Evolutionary conservation across 2,888 invertebrate species (phyloP).

Genomic region (Aphrophora alni): DNA sequence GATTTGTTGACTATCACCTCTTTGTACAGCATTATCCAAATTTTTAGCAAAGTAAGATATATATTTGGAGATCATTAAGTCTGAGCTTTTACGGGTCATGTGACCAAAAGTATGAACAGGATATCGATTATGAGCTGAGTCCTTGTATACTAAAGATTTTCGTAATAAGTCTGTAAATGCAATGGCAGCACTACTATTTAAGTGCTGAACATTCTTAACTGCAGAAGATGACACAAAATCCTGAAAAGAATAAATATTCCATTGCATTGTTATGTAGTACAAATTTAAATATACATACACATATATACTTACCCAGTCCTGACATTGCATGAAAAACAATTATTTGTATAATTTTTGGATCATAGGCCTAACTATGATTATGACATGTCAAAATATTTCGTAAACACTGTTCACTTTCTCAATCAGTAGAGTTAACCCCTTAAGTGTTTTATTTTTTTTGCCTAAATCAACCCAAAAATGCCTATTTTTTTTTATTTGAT

Average conservation of each 20-base stretch:
- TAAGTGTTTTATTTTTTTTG: too few relatives aligned
- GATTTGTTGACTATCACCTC: constrained; percentile 63
- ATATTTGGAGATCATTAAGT: constrained; percentile 62
- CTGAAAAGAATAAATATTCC: constrained; percentile 48
- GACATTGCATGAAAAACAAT: too few relatives aligned
- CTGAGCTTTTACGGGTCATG: constrained; percentile 62
- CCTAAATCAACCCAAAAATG: too few relatives aligned
- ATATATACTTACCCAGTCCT: too few relatives aligned
- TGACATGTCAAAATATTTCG: too few relatives aligned
- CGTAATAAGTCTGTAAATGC: constrained; percentile 67
- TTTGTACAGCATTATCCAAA: constrained; percentile 62
- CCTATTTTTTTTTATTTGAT: too few relatives aligned
- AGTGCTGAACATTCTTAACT: constrained; percentile 60
- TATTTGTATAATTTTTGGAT: too few relatives aligned
- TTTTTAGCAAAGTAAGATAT: constrained; percentile 65
- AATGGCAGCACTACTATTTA: constrained; percentile 66
- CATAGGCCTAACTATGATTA: too few relatives aligned
- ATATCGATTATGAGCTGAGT: constrained; percentile 65
- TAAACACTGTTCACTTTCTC: too few relatives aligned
- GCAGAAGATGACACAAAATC: constrained; percentile 63
- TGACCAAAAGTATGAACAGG: constrained; percentile 71
- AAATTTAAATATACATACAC: too few relatives aligned
- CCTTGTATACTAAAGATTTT: constrained; percentile 66
- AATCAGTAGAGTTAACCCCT: too few relatives aligned
- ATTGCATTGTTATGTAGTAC: background rate